A percentile compares a stretch with the other conserved stretches of the same genome.
Evolutionary conservation across 2,113 vertebrate genomes (phyloP).

Genomic region (Rattus rattus): DNA sequence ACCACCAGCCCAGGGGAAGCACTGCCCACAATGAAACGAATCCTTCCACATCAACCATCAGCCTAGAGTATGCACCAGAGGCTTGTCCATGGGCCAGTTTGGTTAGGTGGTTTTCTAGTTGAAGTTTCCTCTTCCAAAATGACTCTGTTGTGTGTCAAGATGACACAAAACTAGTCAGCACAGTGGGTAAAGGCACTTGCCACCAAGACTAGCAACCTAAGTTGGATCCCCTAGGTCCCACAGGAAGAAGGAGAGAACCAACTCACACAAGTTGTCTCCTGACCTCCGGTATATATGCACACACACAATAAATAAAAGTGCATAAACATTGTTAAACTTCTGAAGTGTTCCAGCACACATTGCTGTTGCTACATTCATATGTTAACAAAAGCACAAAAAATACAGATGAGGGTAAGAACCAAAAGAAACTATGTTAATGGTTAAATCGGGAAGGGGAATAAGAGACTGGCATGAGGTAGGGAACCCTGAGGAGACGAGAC

Average conservation of each 20-base stretch:
- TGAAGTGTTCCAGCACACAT: not conserved
- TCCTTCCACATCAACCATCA: not conserved
- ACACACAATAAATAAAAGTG: not conserved
- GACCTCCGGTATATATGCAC: not conserved
- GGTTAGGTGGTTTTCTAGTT: not conserved
- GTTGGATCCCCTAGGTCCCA: not conserved
- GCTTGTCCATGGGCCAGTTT: not conserved
- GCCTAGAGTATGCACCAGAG: not conserved
- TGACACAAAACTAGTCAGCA: not conserved
- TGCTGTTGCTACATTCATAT: not conserved
- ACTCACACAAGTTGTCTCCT: not conserved
- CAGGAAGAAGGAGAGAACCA: not conserved
- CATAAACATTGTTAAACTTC: not conserved
- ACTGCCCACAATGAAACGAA: not conserved
- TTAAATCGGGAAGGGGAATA: not conserved
- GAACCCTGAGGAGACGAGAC: not conserved
- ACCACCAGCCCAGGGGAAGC: not conserved
- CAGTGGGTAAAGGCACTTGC: not conserved
- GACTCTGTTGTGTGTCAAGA: not conserved
- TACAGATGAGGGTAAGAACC: not conserved
- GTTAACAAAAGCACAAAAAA: not conserved
- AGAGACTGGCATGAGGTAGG: not conserved
- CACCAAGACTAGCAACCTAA: not conserved
- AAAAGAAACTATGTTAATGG: not conserved
- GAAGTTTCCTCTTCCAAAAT: not conserved